Percentiles rank a stretch among this genome's conserved stretches.
Conservation (phyloP, 1,140 invertebrate species). For the Antheraea pernyi region DNA sequence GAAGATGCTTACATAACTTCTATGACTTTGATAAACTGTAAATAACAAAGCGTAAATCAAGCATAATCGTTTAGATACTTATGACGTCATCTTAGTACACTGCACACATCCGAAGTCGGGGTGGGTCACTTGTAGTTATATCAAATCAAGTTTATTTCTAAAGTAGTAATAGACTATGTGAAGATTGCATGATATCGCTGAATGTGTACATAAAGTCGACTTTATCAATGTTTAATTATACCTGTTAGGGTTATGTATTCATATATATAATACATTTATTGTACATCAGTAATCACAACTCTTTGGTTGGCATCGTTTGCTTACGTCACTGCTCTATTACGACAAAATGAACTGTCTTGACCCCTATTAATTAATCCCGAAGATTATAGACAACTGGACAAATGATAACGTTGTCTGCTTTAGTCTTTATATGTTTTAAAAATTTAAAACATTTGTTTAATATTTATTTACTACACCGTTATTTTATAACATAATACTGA, state of each 20-base stretch:
- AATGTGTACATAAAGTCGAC: not conserved
- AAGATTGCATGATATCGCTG: slow-evolving; percentile 1
- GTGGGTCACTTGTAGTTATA: not conserved
- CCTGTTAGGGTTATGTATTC: not conserved
- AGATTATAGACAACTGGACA: not conserved
- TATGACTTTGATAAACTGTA: too few relatives aligned
- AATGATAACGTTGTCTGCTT: not conserved
- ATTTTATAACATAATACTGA: too few relatives aligned
- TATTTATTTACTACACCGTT: too few relatives aligned
- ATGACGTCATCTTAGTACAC: not conserved
- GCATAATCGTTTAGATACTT: too few relatives aligned
- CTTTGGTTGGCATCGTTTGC: not conserved
- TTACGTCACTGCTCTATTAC: slow-evolving; percentile 8
- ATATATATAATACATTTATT: not conserved
- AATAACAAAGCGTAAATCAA: too few relatives aligned
- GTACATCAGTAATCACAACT: not conserved
- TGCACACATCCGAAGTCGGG: not conserved
- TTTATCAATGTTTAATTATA: slow-evolving; percentile 4
- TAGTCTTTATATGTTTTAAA: too few relatives aligned
- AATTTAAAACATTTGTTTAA: too few relatives aligned
- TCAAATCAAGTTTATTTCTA: not conserved
- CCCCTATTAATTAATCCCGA: slow-evolving; percentile 8
- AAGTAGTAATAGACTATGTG: not conserved
- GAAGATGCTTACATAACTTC: too few relatives aligned
- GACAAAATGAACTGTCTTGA: slow-evolving; percentile 7